A percentile compares a stretch with the other conserved stretches of the same genome.
phyloP scores from a whole-genome alignment of 2,888 invertebrate species.

The Drosophila algonquin region DNA sequence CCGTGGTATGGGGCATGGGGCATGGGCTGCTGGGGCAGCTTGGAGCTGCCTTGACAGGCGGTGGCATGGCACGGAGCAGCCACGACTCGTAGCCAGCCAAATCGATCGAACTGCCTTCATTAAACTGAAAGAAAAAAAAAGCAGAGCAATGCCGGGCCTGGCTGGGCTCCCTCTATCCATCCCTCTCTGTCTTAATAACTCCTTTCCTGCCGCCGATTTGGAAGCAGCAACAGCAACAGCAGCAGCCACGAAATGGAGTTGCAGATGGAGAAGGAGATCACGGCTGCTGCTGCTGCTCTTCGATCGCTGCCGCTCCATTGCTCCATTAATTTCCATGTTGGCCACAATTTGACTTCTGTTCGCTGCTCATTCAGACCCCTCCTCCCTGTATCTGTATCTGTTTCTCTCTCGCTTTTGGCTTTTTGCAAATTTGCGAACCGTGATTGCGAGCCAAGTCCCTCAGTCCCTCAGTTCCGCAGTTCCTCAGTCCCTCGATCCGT shows the following conservation, averaged over 20 bases:
- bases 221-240: constrained; percentile 25
- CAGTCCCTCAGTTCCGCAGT: neutral
- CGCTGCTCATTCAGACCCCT: constrained; percentile 31
- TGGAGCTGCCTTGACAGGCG: constrained; percentile 58
- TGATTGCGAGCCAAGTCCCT: constrained; percentile 55
- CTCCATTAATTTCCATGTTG: constrained; percentile 79
- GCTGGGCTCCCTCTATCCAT: constrained; percentile 27
- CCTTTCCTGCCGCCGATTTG: constrained; percentile 75
- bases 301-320: constrained; percentile 62
- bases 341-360: constrained; percentile 80
- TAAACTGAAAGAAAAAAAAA: constrained; percentile 49
- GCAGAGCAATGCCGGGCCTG: constrained; percentile 28
- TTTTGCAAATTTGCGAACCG: constrained; percentile 70
- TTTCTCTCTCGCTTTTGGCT: constrained; percentile 24
- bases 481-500: neutral
- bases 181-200: constrained; percentile 67
- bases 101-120: constrained; percentile 79
- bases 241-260: constrained; percentile 15
- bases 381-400: neutral
- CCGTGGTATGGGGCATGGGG: constrained; percentile 31
- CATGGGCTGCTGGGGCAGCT: neutral
- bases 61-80: constrained; percentile 63
- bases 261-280: constrained; percentile 18
- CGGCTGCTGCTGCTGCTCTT: constrained; percentile 33
- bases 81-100: constrained; percentile 72